Evolutionary conservation across 1,140 invertebrate species (phyloP).

Genomic region (Zaprionus kolodkinae): DNA sequence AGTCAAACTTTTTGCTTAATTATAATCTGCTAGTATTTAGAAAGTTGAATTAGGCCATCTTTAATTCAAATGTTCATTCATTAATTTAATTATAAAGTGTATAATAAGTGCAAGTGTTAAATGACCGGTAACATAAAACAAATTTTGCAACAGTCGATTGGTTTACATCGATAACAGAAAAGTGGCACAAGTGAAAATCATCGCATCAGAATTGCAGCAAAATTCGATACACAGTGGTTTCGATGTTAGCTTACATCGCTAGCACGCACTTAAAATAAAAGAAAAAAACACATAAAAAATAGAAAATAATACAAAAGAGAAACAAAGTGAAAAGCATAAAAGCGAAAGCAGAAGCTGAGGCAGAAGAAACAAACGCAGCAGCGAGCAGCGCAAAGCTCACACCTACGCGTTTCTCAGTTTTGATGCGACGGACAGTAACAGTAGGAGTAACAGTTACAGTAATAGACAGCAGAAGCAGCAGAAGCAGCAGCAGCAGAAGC

Average conservation of each 20-base stretch:
- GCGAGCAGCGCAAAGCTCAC: conserved; percentile 39
- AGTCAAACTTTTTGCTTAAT: not conserved
- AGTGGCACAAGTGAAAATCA: not conserved
- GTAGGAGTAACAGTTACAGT: conserved; percentile 14
- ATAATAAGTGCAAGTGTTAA: conserved; percentile 8
- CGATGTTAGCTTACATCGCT: conserved; percentile 36
- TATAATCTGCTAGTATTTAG: not conserved
- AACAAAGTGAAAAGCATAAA: conserved; percentile 45
- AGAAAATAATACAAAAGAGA: conserved; percentile 35
- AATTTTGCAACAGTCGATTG: conserved; percentile 13
- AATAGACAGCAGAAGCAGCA: conserved; percentile 19
- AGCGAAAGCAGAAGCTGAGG: conserved; percentile 35
- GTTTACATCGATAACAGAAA: conserved; percentile 14
- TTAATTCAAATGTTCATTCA: not conserved
- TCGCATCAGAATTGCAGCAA: conserved; percentile 5
- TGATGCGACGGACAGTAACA: conserved; percentile 23
- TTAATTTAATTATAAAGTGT: not conserved
- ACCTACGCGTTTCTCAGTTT: conserved; percentile 23
- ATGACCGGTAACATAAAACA: not conserved
- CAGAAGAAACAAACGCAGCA: conserved; percentile 13
- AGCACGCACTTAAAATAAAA: conserved; percentile 30
- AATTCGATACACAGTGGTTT: conserved; percentile 9
- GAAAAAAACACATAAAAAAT: conserved; percentile 25
- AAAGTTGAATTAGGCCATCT: not conserved
- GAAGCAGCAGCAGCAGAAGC: conserved; percentile 15